These are phyloP conservation scores for Cephus pygmeus DNA, from an alignment of 2,888 invertebrate species.

Conservation along the genomic window DNA sequence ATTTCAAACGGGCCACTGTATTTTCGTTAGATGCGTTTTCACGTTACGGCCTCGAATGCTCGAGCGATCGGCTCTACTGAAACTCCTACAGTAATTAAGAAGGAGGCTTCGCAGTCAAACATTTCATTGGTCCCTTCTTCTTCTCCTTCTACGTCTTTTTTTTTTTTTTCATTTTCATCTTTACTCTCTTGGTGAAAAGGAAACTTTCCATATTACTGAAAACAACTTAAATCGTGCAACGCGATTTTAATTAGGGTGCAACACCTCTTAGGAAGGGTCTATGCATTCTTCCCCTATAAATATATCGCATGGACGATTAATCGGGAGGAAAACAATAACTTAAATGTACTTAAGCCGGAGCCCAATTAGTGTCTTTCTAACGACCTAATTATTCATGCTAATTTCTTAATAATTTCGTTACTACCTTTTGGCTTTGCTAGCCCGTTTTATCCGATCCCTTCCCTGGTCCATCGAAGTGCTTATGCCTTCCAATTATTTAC, in stretches of 20 bases:
- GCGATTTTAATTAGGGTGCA: not conserved
- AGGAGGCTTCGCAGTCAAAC: not conserved
- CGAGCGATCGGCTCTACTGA: not conserved
- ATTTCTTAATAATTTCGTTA: slow-evolving; percentile 40
- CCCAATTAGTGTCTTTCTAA: slow-evolving; percentile 45
- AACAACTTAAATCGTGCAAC: not conserved
- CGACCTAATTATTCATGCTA: slow-evolving; percentile 44
- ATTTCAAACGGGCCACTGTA: slow-evolving; percentile 21
- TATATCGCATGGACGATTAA: slow-evolving; percentile 18
- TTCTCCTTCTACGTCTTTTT: not conserved
- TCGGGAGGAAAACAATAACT: slow-evolving; percentile 38
- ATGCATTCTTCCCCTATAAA: not conserved
- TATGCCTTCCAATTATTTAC: slow-evolving; percentile 20
- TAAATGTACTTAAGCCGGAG: slow-evolving; percentile 32
- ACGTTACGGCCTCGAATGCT: not conserved
- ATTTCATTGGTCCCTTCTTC: not conserved
- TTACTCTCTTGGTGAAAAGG: not conserved
- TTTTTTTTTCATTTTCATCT: not conserved
- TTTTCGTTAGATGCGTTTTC: slow-evolving; percentile 1
- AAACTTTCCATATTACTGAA: not conserved
- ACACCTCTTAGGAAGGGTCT: not conserved
- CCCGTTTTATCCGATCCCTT: not conserved
- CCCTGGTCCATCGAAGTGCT: not conserved
- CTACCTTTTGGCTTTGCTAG: not conserved
- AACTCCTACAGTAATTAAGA: not conserved